Conservation (phyloP, 2,797 vertebrate species). For the Holocentrus rufus region DNA sequence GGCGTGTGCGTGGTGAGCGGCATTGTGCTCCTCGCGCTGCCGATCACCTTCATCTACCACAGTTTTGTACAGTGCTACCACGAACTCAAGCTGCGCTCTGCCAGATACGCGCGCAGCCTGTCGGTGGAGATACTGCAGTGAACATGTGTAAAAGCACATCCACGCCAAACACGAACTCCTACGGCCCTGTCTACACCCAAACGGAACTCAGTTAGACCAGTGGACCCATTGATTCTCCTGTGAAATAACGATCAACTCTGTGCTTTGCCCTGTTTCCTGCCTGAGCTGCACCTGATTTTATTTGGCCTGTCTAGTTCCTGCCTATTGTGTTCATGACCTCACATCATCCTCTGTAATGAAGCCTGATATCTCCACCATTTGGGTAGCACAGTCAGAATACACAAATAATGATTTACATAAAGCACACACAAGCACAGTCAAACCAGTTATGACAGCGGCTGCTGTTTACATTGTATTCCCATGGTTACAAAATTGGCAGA, state of each 20-base stretch:
- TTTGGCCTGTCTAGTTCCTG: conserved; percentile 35
- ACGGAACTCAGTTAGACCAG: conserved; percentile 28
- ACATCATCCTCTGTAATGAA: conserved; percentile 15
- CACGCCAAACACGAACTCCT: conserved; percentile 12
- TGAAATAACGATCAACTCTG: conserved; percentile 30
- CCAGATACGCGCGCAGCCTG: conserved; percentile 90
- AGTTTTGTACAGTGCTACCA: conserved; percentile 99
- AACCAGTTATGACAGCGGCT: conserved; percentile 49
- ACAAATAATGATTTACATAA: conserved; percentile 69
- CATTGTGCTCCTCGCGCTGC: conserved; percentile 95
- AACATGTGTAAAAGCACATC: conserved; percentile 52
- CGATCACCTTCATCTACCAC: conserved; percentile 99
- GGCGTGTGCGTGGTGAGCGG: conserved; percentile 98
- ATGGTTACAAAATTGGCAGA: conserved; percentile 62
- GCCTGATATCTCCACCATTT: conserved; percentile 27
- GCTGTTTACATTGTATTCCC: conserved; percentile 75
- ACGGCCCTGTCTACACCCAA: not conserved
- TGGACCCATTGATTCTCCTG: conserved; percentile 22
- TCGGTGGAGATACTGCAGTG: conserved; percentile 89
- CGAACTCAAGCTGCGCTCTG: conserved; percentile 95
- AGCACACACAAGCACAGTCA: conserved; percentile 44
- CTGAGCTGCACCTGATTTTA: conserved; percentile 47
- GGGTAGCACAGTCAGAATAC: conserved; percentile 46
- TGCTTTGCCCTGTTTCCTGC: conserved; percentile 33
- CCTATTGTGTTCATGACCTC: conserved; percentile 36